phyloP scores from a whole-genome alignment of 2,888 invertebrate genomes.

The Brachylomia viminalis region DNA sequence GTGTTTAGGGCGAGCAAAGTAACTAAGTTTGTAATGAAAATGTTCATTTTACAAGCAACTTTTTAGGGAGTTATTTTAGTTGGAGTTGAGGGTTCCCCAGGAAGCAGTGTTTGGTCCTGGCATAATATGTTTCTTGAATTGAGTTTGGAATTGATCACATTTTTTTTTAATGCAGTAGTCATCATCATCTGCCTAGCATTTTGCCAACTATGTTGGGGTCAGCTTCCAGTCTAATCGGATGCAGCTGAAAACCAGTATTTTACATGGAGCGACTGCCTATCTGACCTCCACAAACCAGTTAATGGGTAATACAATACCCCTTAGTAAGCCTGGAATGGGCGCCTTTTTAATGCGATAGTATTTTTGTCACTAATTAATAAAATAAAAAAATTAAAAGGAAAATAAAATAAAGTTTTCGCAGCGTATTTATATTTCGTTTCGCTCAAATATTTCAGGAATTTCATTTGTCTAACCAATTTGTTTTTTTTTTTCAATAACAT shows the following conservation, averaged over 20 bases:
- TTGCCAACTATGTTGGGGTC: too few species aligned
- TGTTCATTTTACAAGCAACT: slow-evolving; percentile 8
- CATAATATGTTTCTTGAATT: background rate
- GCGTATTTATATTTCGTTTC: background rate
- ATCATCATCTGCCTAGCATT: too few species aligned
- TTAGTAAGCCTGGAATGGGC: too few species aligned
- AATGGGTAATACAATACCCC: too few species aligned
- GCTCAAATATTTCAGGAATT: background rate
- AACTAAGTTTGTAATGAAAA: slow-evolving; percentile 13
- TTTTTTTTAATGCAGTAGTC: too few species aligned
- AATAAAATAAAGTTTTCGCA: background rate
- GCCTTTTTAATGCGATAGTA: background rate
- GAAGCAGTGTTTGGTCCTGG: slow-evolving; percentile 4
- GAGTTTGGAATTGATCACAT: too few species aligned
- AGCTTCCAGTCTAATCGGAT: too few species aligned
- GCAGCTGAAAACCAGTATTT: too few species aligned
- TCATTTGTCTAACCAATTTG: background rate
- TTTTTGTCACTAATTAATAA: background rate
- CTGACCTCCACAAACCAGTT: too few species aligned
- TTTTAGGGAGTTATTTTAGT: background rate
- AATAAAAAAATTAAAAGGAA: background rate
- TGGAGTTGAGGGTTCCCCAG: background rate
- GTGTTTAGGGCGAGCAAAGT: slow-evolving; percentile 11
- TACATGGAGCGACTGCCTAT: too few species aligned
- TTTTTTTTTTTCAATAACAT: background rate